Evolutionary conservation across 1,140 invertebrate genomes (phyloP).

Genomic region (Goniozus legneri): DNA sequence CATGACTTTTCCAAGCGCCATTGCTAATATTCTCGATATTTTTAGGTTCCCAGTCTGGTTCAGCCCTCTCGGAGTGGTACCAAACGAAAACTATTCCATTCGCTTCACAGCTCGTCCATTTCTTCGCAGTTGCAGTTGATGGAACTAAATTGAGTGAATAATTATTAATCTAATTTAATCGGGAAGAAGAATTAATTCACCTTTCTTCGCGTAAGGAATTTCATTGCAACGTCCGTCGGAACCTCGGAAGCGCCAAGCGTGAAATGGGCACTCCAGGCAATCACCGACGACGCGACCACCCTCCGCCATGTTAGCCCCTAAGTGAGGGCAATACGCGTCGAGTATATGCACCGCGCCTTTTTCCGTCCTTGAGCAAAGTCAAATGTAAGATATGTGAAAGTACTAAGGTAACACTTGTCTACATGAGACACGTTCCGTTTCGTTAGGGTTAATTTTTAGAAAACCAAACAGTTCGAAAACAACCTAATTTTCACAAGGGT

Average conservation of each 20-base stretch:
- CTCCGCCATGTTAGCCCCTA: constrained; percentile 80
- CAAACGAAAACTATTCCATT: constrained; percentile 79
- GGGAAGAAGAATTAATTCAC: constrained; percentile 30
- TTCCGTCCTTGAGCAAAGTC: constrained; percentile 46
- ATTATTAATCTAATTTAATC: neutral
- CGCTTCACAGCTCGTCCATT: constrained; percentile 65
- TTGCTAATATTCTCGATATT: constrained; percentile 56
- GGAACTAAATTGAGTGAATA: constrained; percentile 54
- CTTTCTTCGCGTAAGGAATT: constrained; percentile 64
- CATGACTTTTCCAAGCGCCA: constrained; percentile 66
- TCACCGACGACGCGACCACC: constrained; percentile 73
- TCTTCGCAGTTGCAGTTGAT: constrained; percentile 59
- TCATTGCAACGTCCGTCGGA: constrained; percentile 67
- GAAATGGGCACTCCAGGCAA: constrained; percentile 86
- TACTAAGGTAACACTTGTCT: constrained; percentile 36
- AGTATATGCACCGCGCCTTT: constrained; percentile 64
- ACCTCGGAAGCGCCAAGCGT: constrained; percentile 78
- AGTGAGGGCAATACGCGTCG: constrained; percentile 86
- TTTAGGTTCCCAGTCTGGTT: constrained; percentile 69
- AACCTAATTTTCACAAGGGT: neutral
- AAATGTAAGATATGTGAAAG: too few relatives aligned
- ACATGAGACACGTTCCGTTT: too few relatives aligned
- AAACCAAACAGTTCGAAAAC: too few relatives aligned
- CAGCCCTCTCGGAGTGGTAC: constrained; percentile 72
- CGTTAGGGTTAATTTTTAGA: too few relatives aligned